phyloP scores from a whole-genome alignment of 1,140 invertebrate genomes.

The Pygmarrhopalites habei region DNA sequence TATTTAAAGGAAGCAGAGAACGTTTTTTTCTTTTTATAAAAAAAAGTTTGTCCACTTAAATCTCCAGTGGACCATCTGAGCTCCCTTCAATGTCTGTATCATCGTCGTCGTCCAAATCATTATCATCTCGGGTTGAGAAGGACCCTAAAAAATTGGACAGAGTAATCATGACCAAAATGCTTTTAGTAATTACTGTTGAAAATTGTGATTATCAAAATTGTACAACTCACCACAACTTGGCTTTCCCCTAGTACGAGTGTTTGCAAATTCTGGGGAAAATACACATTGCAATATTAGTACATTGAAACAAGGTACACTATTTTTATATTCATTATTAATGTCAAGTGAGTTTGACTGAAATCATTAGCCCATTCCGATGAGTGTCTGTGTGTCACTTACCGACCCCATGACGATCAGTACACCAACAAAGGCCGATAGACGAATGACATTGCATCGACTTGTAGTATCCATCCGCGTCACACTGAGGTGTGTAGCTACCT shows the following conservation, averaged over 20 bases:
- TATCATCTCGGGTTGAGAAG: conserved; percentile 48
- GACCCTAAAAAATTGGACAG: conserved; percentile 50
- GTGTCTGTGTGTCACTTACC: no score
- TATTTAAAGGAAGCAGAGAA: no score
- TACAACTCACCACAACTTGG: conserved; percentile 73
- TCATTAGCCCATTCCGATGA: no score
- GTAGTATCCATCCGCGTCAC: conserved; percentile 80
- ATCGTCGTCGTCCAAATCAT: conserved; percentile 60
- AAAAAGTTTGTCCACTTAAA: no score
- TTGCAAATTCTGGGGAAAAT: conserved; percentile 72
- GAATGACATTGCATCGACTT: conserved; percentile 75
- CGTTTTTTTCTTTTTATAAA: conserved; percentile 8
- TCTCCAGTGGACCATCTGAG: conserved; percentile 67
- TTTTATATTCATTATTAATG: no score
- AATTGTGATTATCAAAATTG: no score
- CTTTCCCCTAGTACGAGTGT: conserved; percentile 71
- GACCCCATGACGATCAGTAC: conserved; percentile 86
- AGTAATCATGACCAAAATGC: conserved; percentile 48
- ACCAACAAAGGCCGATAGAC: conserved; percentile 80
- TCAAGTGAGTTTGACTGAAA: no score
- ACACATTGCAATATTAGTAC: no score
- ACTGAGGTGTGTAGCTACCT: conserved; percentile 73
- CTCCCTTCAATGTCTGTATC: conserved; percentile 65
- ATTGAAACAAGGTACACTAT: no score
- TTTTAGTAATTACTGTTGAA: no score